These are phyloP conservation scores for Chiloscyllium punctatum DNA, from an alignment of 2,797 vertebrate species.

Conservation along the genomic window DNA sequence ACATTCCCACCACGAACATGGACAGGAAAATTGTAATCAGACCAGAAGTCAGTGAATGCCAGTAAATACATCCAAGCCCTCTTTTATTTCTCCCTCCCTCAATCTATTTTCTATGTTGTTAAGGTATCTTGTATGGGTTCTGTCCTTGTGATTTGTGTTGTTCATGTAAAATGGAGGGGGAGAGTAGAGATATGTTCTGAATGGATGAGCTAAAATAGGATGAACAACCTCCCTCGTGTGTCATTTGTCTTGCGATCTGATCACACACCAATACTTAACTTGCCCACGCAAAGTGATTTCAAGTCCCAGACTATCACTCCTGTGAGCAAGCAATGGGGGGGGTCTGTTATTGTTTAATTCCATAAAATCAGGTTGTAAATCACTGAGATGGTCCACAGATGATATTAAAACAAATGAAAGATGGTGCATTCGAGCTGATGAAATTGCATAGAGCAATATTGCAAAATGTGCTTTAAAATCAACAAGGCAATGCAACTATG, in stretches of 20 bases:
- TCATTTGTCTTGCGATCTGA: neutral
- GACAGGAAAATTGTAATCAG: neutral
- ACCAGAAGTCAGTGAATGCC: neutral
- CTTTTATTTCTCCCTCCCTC: neutral
- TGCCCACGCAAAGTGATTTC: slow-evolving; percentile 1
- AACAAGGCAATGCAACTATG: neutral
- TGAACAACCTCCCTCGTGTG: neutral
- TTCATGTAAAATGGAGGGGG: too few species aligned
- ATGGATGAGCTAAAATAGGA: neutral
- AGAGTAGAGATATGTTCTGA: neutral
- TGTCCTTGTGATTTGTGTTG: neutral
- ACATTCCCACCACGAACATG: too few species aligned
- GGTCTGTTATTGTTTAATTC: slow-evolving; percentile 3
- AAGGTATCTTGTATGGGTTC: neutral
- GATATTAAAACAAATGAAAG: slow-evolving; percentile 23
- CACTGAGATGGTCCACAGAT: neutral
- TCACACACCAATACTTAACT: neutral
- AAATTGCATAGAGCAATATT: slow-evolving; percentile 9
- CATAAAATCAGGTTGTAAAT: slow-evolving; percentile 1
- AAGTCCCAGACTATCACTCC: neutral
- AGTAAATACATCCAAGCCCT: neutral
- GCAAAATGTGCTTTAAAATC: neutral
- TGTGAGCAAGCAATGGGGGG: neutral
- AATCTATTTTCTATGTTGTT: neutral
- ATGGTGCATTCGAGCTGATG: slow-evolving; percentile 16